Base-by-base conservation (phyloP, 2,888 invertebrate genomes). In the Creontiades dilutus region DNA sequence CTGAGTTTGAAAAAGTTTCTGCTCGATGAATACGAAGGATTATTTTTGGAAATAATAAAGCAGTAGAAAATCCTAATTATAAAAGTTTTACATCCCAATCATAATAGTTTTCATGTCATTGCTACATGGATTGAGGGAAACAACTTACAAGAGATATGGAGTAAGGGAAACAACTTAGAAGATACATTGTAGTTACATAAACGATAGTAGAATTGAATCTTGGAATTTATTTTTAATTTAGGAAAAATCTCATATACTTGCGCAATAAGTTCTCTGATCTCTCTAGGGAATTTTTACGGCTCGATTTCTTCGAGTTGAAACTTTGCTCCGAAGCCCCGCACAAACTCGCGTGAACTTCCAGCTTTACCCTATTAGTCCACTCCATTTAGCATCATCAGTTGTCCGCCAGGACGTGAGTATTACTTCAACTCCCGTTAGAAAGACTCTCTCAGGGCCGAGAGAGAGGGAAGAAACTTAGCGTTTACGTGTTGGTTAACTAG, bases 301-400 rank as follows among this genome's bases (percentile, higher is more conserved):
- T 68, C 68, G 27, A 68, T 68, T 68, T 27, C 68, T 68, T 27
- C 12, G 23, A 68, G 68, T 68, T 68, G 23, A 23, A 68, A 68
- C 27, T 68, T 68, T 68, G 0, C 0, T 2, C 68, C 68, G 68
- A 23, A 68, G 27, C 27, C 57, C 68, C 68, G 27, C 68, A 23
- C 68, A 68, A 68, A 19, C 68, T 68, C 19, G 68, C 11, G 4
- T 19, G 61, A 76, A 76, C 16, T 46, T 46, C 19, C 78, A 47
- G 78, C 78, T 46, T n/a, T 47, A 78, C 78, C 78, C 78, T 78
- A 78, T 78, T 78, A 78, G 78, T 78, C 16, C 78, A 78, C 78
- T 78, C 78, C 78, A 78, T 78, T 78, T 78, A 47, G 14, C 78
- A 46, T 78, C 78, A 78, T 78, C 78, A 78, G 78, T 37, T 78